Conservation (phyloP, 2,888 invertebrate species). For the Therioaphis trifolii region DNA sequence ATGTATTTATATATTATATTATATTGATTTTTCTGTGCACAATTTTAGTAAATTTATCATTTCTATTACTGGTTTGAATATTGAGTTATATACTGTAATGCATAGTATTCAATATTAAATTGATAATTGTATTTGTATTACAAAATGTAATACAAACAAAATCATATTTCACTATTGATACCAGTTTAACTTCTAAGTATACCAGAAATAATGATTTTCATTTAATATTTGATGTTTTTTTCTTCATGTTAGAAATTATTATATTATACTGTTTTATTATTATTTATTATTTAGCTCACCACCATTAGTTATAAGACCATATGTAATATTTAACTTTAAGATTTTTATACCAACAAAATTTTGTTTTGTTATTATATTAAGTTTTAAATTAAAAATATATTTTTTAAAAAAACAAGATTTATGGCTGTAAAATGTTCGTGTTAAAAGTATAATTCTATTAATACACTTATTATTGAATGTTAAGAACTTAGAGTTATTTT, state of each 20-base stretch:
- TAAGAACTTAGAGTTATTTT: background rate
- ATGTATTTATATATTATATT: too few species aligned
- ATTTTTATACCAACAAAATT: slow-evolving; percentile 2
- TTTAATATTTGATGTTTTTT: background rate
- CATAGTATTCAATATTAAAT: too few species aligned
- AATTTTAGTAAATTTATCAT: too few species aligned
- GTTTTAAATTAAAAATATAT: slow-evolving; percentile 13
- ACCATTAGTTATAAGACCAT: slow-evolving; percentile 31
- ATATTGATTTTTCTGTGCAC: too few species aligned
- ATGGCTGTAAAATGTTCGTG: background rate
- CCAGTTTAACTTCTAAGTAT: too few species aligned
- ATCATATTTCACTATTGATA: too few species aligned
- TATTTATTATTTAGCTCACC: background rate
- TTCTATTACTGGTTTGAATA: too few species aligned
- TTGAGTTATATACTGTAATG: too few species aligned
- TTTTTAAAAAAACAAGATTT: background rate
- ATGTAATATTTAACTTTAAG: slow-evolving; percentile 1
- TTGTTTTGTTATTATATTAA: slow-evolving; percentile 18
- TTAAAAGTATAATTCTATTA: background rate
- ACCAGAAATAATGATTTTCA: too few species aligned
- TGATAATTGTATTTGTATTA: background rate
- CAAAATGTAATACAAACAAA: too few species aligned
- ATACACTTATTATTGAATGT: background rate
- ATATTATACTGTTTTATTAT: background rate
- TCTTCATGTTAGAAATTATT: background rate